Evolutionary conservation across 1,140 invertebrate genomes (phyloP).

Genomic region (Drosophila nebulosa): DNA sequence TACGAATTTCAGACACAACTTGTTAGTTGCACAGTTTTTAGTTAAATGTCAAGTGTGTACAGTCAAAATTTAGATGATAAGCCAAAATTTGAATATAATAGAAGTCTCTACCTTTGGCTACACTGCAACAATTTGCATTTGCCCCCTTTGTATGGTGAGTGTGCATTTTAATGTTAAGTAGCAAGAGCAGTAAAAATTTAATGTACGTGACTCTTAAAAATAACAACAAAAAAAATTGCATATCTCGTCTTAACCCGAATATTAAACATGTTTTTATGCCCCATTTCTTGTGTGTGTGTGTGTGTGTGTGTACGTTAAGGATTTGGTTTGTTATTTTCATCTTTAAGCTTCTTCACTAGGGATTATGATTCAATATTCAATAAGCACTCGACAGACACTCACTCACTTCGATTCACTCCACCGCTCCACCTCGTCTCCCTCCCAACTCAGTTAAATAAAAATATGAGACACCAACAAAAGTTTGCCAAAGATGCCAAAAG

Average conservation of each 20-base stretch:
- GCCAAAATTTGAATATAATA: too few species aligned
- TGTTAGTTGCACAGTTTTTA: too few species aligned
- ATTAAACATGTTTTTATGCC: not conserved
- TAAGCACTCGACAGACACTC: not conserved
- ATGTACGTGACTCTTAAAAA: not conserved
- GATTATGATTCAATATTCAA: conserved; percentile 30
- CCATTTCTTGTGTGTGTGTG: not conserved
- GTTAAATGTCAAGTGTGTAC: too few species aligned
- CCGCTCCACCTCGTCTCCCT: not conserved
- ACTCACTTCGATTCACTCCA: too few species aligned
- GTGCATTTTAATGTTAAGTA: not conserved
- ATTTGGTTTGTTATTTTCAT: not conserved
- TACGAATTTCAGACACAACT: too few species aligned
- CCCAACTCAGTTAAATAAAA: not conserved
- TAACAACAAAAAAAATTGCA: not conserved
- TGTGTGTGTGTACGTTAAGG: not conserved
- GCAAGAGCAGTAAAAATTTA: not conserved
- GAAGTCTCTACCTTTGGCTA: too few species aligned
- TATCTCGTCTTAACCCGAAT: not conserved
- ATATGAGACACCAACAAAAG: not conserved
- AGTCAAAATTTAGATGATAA: too few species aligned
- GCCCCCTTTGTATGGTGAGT: too few species aligned
- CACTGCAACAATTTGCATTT: too few species aligned
- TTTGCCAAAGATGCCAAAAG: not conserved
- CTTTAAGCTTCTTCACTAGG: not conserved